phyloP scores from a whole-genome alignment of 1,140 invertebrate species.

The Drosophila albomicans region DNA sequence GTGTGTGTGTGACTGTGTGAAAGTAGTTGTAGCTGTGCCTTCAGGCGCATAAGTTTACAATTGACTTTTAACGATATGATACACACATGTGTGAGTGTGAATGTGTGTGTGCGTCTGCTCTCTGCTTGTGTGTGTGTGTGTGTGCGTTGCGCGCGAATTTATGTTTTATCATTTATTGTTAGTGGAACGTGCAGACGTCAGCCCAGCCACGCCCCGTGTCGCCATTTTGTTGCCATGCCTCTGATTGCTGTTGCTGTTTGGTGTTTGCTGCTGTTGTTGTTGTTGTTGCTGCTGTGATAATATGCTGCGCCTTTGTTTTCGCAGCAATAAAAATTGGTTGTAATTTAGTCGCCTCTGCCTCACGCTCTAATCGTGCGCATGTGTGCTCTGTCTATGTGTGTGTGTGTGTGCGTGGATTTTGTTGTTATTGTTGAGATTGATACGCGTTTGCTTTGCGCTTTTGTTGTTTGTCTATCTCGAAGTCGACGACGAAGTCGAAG shows the following conservation, averaged over 20 bases:
- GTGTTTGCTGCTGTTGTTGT: not conserved
- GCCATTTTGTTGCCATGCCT: constrained; percentile 66
- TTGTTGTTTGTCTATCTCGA: constrained; percentile 2
- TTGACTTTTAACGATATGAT: constrained; percentile 78
- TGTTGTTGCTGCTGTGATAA: constrained; percentile 55
- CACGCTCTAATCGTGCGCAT: constrained; percentile 25
- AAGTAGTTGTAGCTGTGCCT: constrained; percentile 67
- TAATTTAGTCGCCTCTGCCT: constrained; percentile 67
- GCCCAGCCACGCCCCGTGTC: constrained; percentile 64
- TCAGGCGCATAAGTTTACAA: constrained; percentile 80
- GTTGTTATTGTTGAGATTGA: constrained; percentile 70
- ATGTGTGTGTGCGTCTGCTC: constrained; percentile 18
- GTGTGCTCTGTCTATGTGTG: constrained; percentile 10
- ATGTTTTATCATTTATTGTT: constrained; percentile 84
- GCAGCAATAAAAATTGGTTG: constrained; percentile 82
- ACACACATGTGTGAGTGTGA: constrained; percentile 30
- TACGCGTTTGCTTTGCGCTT: constrained; percentile 47
- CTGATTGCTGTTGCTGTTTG: constrained; percentile 29
- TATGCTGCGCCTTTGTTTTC: constrained; percentile 82
- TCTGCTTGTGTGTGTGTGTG: constrained; percentile 29
- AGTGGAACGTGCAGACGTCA: constrained; percentile 73
- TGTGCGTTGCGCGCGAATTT: constrained; percentile 67
- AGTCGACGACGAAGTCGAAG: not conserved
- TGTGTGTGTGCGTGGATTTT: constrained; percentile 33
- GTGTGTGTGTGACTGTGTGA: constrained; percentile 29